Evolutionary conservation across 2,113 vertebrate genomes (phyloP).

Genomic region (Stegastes partitus): DNA sequence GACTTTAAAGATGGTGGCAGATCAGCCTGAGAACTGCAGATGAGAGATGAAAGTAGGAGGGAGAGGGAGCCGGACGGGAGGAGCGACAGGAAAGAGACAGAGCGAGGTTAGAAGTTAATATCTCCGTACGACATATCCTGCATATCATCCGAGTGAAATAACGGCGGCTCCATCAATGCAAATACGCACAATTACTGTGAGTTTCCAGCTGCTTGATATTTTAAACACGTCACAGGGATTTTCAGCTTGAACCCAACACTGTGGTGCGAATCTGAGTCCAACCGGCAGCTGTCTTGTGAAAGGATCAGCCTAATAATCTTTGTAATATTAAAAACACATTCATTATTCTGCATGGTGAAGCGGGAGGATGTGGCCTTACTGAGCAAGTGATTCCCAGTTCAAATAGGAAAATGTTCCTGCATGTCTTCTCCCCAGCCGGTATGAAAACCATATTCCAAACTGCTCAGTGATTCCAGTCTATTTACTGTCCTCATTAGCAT

Average conservation of each 20-base stretch:
- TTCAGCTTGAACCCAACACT: constrained; percentile 40
- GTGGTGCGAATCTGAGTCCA: constrained; percentile 26
- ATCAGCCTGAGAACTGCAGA: constrained; percentile 59
- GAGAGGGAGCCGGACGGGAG: constrained; percentile 14
- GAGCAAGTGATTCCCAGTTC: constrained; percentile 38
- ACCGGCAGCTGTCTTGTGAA: constrained; percentile 32
- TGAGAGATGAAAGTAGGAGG: constrained; percentile 57
- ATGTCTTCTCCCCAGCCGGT: constrained; percentile 6
- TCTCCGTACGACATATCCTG: constrained; percentile 32
- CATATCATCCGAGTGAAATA: constrained; percentile 50
- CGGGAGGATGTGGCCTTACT: constrained; percentile 11
- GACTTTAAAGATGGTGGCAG: constrained; percentile 72
- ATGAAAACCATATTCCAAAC: constrained; percentile 17
- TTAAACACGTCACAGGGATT: constrained; percentile 55
- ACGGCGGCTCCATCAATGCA: constrained; percentile 42
- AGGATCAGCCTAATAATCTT: constrained; percentile 56
- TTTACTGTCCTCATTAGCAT: constrained; percentile 60
- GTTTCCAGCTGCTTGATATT: constrained; percentile 56
- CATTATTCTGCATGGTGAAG: constrained; percentile 29
- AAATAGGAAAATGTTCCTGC: constrained; percentile 19
- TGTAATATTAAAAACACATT: constrained; percentile 44
- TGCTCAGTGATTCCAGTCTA: constrained; percentile 23
- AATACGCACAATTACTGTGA: constrained; percentile 54
- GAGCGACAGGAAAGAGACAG: constrained; percentile 38
- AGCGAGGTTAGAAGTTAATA: constrained; percentile 55